Percentiles rank a stretch among this genome's conserved stretches.
Evolutionary conservation across 1,140 invertebrate species (phyloP).

Genomic region (Drosophila tristis): DNA sequence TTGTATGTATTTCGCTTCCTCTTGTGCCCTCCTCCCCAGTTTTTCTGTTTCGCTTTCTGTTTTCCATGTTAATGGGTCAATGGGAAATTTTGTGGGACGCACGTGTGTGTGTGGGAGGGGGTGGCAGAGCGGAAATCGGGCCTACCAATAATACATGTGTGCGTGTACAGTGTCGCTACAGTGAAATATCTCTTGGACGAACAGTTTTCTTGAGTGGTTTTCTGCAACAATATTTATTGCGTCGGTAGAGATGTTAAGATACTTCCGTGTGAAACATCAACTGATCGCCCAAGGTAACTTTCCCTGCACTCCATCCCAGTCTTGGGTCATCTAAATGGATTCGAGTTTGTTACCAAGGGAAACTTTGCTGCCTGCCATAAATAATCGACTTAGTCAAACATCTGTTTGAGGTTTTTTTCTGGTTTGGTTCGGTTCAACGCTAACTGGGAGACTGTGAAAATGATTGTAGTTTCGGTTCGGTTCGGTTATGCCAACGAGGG

Average conservation of each 20-base stretch:
- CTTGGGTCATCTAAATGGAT: constrained; percentile 4
- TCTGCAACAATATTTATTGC: too few relatives aligned
- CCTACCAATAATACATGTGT: constrained; percentile 17
- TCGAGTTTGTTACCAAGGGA: constrained; percentile 21
- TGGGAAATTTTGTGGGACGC: constrained; percentile 70
- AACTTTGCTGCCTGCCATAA: constrained; percentile 37
- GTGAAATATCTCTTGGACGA: not conserved
- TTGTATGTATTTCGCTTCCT: constrained; percentile 22
- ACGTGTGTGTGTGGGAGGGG: constrained; percentile 38
- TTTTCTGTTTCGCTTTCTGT: constrained; percentile 37
- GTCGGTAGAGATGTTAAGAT: too few relatives aligned
- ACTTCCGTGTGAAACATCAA: too few relatives aligned
- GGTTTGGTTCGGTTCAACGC: not conserved
- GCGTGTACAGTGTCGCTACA: not conserved
- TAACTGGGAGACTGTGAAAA: constrained; percentile 33
- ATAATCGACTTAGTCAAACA: constrained; percentile 35
- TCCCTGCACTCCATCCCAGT: not conserved
- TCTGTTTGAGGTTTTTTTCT: constrained; percentile 31
- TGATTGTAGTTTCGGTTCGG: constrained; percentile 8
- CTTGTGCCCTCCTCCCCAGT: constrained; percentile 10
- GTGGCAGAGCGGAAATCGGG: constrained; percentile 26
- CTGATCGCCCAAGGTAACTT: too few relatives aligned
- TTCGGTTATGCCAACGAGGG: constrained; percentile 36
- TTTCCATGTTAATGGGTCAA: constrained; percentile 78
- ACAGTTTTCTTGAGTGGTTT: not conserved